phyloP scores from a whole-genome alignment of 2,888 invertebrate species.

The Augochlorella aurata region DNA sequence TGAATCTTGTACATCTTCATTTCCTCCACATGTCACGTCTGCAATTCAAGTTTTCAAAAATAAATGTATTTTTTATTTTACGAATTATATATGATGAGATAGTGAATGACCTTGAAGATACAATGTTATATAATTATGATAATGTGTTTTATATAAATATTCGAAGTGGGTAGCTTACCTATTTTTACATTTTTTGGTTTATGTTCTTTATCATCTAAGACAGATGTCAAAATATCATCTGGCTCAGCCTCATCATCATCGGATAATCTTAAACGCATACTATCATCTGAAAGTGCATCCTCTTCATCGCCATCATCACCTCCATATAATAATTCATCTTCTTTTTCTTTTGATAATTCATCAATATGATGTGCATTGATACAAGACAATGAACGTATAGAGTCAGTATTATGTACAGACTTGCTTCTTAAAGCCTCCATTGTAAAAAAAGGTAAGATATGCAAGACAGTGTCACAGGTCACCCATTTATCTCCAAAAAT shows the following conservation, averaged over 20 bases:
- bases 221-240: constrained; percentile 38
- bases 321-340: constrained; percentile 73
- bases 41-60: constrained; percentile 27
- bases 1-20: constrained; percentile 14
- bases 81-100: neutral
- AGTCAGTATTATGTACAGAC: constrained; percentile 68
- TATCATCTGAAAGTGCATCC: constrained; percentile 75
- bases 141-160: neutral
- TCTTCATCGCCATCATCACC: constrained; percentile 74
- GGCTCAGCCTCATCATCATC: constrained; percentile 76
- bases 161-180: constrained; percentile 45
- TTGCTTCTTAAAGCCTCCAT: constrained; percentile 75
- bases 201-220: constrained; percentile 16
- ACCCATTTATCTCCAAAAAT: constrained; percentile 59
- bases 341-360: constrained; percentile 71
- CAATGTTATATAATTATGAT: neutral
- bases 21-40: constrained; percentile 34
- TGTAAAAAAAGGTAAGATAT: constrained; percentile 48
- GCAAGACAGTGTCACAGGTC: constrained; percentile 56
- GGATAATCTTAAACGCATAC: constrained; percentile 78
- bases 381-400: constrained; percentile 65
- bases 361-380: constrained; percentile 63
- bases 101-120: neutral
- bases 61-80: neutral
- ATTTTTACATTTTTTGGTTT: constrained; percentile 8